Base-by-base conservation (phyloP, 1,140 invertebrate genomes). In the Ceratina japonica region DNA sequence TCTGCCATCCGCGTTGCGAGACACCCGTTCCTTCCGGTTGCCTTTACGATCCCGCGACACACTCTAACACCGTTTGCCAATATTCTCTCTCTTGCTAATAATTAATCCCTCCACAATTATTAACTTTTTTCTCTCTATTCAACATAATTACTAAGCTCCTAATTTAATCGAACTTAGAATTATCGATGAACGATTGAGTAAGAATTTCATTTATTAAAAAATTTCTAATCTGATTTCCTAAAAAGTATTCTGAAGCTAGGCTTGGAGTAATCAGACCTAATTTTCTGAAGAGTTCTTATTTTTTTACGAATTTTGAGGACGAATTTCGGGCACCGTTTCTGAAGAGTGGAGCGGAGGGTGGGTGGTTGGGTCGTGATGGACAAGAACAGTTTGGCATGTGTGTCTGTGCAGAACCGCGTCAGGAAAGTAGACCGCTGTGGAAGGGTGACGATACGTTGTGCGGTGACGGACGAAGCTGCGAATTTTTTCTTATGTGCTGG, bases 401-500 rank as follows among this genome's bases (percentile, higher is more conserved):
- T 44, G 37, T 91, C 87, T 91, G 89, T 89, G 89, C 91, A 91
- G 91, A 92, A 83, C 82, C 89, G 90, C 91, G 91, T 84, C 89
- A 91, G 84, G 85, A 90, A 89, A 92, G 91, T 89, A 92, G 89
- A 89, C 91, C 92, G 86, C 81, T 89, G 82, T 92, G 91, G 90
- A 90, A 91, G 85, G 92, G 90, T 86, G 92, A 93, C 89, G 94
- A 94, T 89, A 93, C 93, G 69, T 93, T 94, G 87, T 95, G 94
- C 89, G 89, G 91, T 87, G 94, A 96, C 87, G 96, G 96, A 84
- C 96, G 96, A 61, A 96, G 94, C 83, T 98, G 97, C 91, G 97
- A 98, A 93, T 98, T 98, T 93, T 98, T 98, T 94, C 93, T 98
- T 84, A 95, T 96, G 89, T 98, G 97, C 93, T 98, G 97, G 97